Evolutionary conservation across 2,113 vertebrate genomes (phyloP).

Genomic region (Piliocolobus tephrosceles): DNA sequence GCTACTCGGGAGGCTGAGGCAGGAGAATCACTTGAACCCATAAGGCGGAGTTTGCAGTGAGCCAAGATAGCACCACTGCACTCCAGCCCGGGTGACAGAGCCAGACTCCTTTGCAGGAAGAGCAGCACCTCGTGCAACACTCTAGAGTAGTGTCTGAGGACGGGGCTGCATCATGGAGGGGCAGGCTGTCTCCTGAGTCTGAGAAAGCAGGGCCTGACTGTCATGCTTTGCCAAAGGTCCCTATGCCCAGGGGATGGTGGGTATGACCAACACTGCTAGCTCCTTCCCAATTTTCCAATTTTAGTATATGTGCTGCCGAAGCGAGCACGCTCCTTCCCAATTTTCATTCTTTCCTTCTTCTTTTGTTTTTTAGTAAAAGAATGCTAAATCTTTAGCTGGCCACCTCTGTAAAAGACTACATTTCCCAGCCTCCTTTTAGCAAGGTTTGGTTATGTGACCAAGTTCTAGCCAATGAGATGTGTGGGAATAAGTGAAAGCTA

Average conservation of each 20-base stretch:
- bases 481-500: neutral
- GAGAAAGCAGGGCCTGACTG: neutral
- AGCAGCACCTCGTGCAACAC: rapidly evolving
- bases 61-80: too few species aligned
- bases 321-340: neutral
- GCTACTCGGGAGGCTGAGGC: too few species aligned
- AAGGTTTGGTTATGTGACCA: neutral
- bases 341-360: neutral
- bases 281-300: neutral
- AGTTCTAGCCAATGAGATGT: neutral
- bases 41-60: too few species aligned
- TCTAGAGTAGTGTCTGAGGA: neutral
- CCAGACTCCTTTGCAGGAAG: neutral
- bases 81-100: too few species aligned
- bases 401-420: neutral
- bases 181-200: neutral
- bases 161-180: rapidly evolving
- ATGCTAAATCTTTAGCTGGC: neutral
- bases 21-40: too few species aligned
- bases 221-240: neutral
- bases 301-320: too few species aligned
- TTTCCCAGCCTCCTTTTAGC: neutral
- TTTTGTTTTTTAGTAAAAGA: neutral
- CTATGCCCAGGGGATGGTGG: neutral
- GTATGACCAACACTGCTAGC: neutral